Conservation (phyloP, 2,113 vertebrate species). For the Bolborhynchus lineola region DNA sequence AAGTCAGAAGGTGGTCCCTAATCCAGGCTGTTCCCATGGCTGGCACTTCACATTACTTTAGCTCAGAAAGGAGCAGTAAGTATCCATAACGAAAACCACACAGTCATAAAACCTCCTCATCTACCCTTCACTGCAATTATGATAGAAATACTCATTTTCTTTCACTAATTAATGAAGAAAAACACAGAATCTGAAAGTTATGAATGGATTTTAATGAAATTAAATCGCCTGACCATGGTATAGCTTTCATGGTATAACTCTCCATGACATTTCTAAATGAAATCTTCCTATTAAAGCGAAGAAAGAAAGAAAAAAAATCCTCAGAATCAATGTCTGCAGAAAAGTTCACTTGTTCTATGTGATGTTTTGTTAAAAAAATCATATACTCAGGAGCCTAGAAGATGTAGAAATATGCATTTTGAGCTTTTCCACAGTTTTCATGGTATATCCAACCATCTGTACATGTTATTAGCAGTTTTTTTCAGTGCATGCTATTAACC, state of each 20-base stretch:
- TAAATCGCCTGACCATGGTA: background rate
- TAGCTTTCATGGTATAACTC: background rate
- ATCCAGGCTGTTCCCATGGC: background rate
- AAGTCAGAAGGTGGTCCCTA: background rate
- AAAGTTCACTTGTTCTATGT: background rate
- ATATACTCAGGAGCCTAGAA: background rate
- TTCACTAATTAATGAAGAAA: background rate
- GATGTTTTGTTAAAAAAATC: slow-evolving; percentile 5
- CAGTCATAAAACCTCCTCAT: background rate
- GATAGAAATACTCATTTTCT: background rate
- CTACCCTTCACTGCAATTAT: background rate
- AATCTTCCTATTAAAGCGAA: background rate
- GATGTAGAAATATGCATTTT: background rate
- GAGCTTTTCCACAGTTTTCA: background rate
- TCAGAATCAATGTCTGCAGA: background rate
- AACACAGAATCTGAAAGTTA: background rate
- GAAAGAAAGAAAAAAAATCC: background rate
- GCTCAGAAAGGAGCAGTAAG: background rate
- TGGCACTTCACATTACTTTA: background rate
- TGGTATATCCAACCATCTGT: background rate
- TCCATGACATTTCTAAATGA: background rate
- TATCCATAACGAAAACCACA: background rate
- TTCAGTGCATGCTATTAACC: slow-evolving; percentile 10
- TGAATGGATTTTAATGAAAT: background rate
- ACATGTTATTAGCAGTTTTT: background rate